Evolutionary conservation across 2,113 vertebrate species (phyloP).

Genomic region (Balaeniceps rex): DNA sequence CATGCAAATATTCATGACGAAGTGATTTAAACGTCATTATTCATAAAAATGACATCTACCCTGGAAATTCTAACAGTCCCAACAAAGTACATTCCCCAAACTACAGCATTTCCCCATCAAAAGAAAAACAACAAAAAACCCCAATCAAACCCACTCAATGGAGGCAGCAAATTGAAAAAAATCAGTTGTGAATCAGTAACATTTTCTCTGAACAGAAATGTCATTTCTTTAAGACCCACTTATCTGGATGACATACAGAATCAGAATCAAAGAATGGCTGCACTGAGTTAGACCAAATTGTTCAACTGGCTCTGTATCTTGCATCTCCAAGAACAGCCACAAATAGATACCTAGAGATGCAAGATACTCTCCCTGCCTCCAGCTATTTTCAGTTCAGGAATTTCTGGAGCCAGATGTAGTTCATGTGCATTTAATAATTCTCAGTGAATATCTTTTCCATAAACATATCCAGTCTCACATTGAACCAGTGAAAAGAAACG

Average conservation of each 20-base stretch:
- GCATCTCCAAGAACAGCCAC: background rate
- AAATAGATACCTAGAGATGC: background rate
- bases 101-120: background rate
- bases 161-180: background rate
- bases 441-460: background rate
- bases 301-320: background rate
- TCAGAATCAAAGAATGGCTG: background rate
- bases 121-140: background rate
- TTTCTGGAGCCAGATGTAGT: background rate
- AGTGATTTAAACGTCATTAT: background rate
- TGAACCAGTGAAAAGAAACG: background rate
- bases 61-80: background rate
- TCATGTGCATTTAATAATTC: background rate
- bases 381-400: background rate
- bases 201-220: background rate
- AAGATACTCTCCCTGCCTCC: background rate
- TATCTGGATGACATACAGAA: background rate
- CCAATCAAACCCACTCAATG: rapidly evolving
- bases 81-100: background rate
- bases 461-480: background rate
- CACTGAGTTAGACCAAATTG: background rate
- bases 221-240: background rate
- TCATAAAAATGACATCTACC: background rate
- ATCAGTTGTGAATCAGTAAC: background rate
- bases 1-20: background rate